Evolutionary conservation across 2,113 vertebrate species (phyloP).

Genomic region (Odontophorus gujanensis): DNA sequence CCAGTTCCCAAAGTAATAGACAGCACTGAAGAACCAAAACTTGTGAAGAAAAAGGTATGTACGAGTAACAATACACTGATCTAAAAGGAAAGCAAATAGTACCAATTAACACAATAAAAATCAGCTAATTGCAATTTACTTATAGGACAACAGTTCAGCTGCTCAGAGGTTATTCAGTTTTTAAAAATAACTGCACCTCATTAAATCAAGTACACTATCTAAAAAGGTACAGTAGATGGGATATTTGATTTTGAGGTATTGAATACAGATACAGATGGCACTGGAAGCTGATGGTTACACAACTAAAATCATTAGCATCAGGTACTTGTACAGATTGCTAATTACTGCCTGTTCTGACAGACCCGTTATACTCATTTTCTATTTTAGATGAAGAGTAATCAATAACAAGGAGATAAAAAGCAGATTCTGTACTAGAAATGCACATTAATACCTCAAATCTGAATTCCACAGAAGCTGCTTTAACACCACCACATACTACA

Average conservation of each 20-base stretch:
- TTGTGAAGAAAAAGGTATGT: slow-evolving; percentile 97
- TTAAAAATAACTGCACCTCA: not conserved
- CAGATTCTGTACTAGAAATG: not conserved
- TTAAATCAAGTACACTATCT: not conserved
- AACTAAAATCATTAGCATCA: not conserved
- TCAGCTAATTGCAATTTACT: not conserved
- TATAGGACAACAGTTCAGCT: not conserved
- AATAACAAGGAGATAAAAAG: not conserved
- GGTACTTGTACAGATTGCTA: not conserved
- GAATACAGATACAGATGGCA: not conserved
- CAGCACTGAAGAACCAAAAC: slow-evolving; percentile 98
- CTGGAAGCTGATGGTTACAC: not conserved
- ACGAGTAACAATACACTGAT: slow-evolving; percentile 93
- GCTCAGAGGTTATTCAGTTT: not conserved
- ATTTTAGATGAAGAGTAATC: not conserved
- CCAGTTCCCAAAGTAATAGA: slow-evolving; percentile 99
- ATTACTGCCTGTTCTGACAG: not conserved
- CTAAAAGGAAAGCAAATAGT: slow-evolving; percentile 76
- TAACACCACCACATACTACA: not conserved
- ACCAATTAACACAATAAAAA: not conserved
- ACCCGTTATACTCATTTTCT: not conserved
- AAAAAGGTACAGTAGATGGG: accelerated
- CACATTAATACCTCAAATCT: not conserved
- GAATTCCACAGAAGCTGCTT: not conserved
- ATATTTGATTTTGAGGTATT: not conserved